Evolutionary conservation across 2,797 vertebrate species (phyloP).

Genomic region (Sebastes jordani): DNA sequence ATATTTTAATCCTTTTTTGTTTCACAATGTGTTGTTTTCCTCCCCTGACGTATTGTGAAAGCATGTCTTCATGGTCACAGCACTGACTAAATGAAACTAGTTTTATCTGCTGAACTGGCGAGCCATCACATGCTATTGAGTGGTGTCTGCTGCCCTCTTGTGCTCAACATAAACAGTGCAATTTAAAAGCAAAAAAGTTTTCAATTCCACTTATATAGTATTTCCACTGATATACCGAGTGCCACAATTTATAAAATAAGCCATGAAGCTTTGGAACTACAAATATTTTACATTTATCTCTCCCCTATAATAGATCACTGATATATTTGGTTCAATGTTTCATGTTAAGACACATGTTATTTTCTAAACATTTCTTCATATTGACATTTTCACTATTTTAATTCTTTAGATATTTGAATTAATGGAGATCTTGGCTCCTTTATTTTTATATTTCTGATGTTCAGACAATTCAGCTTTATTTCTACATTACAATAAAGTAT

Average conservation of each 20-base stretch:
- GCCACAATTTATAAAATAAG: not conserved
- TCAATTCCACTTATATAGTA: not conserved
- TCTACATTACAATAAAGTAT: not conserved
- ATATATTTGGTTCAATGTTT: not conserved
- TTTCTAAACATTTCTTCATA: not conserved
- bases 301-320: not conserved
- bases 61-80: slow-evolving; percentile 48
- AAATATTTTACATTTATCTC: not conserved
- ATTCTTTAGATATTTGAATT: not conserved
- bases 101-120: not conserved
- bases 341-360: not conserved
- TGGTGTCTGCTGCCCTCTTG: slow-evolving; percentile 81
- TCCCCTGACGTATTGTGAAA: slow-evolving; percentile 40
- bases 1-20: slow-evolving; percentile 48
- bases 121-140: slow-evolving; percentile 44
- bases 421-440: not conserved
- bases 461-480: not conserved
- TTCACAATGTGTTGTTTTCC: slow-evolving; percentile 43
- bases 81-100: slow-evolving; percentile 41
- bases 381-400: not conserved
- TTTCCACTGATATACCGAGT: not conserved
- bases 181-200: not conserved
- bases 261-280: not conserved
- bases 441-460: not conserved
- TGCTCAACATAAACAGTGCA: slow-evolving; percentile 38